phyloP scores from a whole-genome alignment of 2,113 vertebrate genomes.

The Tetrao urogallus region DNA sequence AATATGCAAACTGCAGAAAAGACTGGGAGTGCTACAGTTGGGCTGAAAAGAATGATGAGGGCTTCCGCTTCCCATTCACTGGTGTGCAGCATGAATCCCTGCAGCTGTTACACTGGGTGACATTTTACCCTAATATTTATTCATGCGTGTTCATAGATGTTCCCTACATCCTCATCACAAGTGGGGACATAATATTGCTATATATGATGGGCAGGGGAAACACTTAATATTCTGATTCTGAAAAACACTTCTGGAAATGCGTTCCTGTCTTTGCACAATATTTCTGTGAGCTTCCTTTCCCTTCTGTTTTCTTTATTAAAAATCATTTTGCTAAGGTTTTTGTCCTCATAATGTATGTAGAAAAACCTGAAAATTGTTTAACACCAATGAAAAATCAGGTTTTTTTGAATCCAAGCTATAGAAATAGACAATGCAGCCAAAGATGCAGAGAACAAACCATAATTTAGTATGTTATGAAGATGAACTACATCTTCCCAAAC shows the following conservation, averaged over 20 bases:
- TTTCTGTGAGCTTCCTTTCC: not conserved
- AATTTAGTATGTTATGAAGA: constrained; percentile 11
- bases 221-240: not conserved
- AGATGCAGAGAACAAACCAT: not conserved
- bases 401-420: not conserved
- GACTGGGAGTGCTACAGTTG: not conserved
- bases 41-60: not conserved
- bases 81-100: not conserved
- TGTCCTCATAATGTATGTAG: not conserved
- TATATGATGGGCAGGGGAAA: not conserved
- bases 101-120: not conserved
- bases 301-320: not conserved
- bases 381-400: not conserved
- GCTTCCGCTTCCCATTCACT: not conserved
- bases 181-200: no score
- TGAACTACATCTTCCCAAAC: not conserved
- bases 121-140: not conserved
- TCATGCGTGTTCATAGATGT: not conserved
- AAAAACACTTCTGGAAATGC: not conserved
- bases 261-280: not conserved
- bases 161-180: not conserved
- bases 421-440: not conserved
- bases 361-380: not conserved
- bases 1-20: not conserved
- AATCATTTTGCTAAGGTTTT: not conserved